Conservation (phyloP, 2,113 vertebrate genomes). For the Meles meles region DNA sequence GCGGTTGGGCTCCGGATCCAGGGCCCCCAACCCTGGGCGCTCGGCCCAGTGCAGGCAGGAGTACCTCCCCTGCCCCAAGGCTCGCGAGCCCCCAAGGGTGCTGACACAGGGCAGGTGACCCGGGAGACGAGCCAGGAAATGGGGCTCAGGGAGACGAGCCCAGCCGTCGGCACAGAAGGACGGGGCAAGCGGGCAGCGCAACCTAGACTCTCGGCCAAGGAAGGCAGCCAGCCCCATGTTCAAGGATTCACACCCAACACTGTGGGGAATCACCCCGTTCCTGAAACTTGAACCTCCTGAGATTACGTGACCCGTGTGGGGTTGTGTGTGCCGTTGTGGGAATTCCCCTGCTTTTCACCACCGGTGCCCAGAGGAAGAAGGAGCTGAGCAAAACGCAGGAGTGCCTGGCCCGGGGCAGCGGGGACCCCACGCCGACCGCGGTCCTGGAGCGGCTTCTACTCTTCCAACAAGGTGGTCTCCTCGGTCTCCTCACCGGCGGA, state of each 20-base stretch:
- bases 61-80: background rate
- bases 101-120: background rate
- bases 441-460: no score
- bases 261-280: no score
- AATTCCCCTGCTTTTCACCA: background rate
- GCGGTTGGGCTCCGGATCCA: accelerated
- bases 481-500: no score
- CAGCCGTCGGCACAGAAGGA: background rate
- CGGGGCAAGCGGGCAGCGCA: background rate
- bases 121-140: background rate
- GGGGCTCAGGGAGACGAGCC: background rate
- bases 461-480: no score
- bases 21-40: accelerated
- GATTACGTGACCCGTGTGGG: background rate
- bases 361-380: background rate
- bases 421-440: background rate
- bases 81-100: background rate
- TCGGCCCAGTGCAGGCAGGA: background rate
- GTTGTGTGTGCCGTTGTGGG: background rate
- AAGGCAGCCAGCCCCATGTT: no score
- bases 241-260: no score
- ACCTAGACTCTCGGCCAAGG: background rate
- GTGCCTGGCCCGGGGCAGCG: background rate
- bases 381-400: no score
- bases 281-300: no score